These are phyloP conservation scores for Iphiclides podalirius DNA, from an alignment of 2,888 invertebrate genomes.

Conservation along the genomic window DNA sequence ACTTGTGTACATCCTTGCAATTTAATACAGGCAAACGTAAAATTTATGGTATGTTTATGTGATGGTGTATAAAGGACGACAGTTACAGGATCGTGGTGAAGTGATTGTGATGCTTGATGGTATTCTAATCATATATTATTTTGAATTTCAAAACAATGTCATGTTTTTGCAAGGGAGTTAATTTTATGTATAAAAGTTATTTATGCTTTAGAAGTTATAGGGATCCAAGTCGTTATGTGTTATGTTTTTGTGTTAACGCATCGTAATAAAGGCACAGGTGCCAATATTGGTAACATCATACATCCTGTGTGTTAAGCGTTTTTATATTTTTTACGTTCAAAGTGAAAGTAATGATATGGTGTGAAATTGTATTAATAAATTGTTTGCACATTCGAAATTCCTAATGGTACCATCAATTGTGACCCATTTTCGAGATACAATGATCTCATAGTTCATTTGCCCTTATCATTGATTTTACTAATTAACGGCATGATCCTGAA, in stretches of 20 bases:
- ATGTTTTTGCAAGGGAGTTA: conserved; percentile 2
- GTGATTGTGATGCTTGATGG: conserved; percentile 49
- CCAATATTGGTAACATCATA: conserved; percentile 13
- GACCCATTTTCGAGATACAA: conserved; percentile 6
- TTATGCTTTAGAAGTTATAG: background rate
- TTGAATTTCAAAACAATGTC: conserved; percentile 26
- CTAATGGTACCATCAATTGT: background rate
- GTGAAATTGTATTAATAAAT: background rate
- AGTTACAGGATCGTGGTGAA: conserved; percentile 36
- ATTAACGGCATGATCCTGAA: background rate
- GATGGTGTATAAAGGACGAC: conserved; percentile 22
- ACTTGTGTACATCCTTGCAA: conserved; percentile 36
- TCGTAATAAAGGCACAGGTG: conserved; percentile 9
- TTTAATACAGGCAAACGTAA: conserved; percentile 51
- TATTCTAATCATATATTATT: conserved; percentile 26
- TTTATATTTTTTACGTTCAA: background rate
- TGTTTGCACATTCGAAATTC: background rate
- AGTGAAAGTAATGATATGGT: background rate
- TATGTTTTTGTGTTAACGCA: conserved; percentile 23
- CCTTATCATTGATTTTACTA: background rate
- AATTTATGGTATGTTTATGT: conserved; percentile 33
- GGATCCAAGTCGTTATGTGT: conserved; percentile 12
- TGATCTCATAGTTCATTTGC: background rate
- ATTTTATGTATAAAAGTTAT: conserved; percentile 2
- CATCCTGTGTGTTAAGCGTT: conserved; percentile 9